These are phyloP conservation scores for Drosophila nr. perissopoda DNA, from an alignment of 2,888 invertebrate species.

Conservation along the genomic window DNA sequence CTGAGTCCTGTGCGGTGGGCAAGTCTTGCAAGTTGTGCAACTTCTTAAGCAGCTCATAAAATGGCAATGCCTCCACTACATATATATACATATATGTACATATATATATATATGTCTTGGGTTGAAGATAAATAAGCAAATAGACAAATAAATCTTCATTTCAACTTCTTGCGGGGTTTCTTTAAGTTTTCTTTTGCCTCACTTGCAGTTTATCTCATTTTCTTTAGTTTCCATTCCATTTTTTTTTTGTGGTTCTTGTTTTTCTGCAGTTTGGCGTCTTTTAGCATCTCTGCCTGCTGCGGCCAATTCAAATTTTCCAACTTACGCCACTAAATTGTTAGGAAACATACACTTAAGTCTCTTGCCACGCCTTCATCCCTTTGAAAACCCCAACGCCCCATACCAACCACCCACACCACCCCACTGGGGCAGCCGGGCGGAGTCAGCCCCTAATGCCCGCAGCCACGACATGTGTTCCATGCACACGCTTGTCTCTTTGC, in stretches of 20 bases:
- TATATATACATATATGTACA: not conserved
- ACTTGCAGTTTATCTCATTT: slow-evolving; percentile 24
- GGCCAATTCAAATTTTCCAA: slow-evolving; percentile 78
- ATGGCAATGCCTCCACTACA: slow-evolving; percentile 19
- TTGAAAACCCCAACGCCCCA: not conserved
- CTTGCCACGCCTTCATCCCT: slow-evolving; percentile 24
- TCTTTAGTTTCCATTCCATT: not conserved
- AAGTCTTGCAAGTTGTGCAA: slow-evolving; percentile 33
- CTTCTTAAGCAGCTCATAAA: slow-evolving; percentile 57
- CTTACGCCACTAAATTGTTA: slow-evolving; percentile 80
- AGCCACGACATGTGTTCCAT: slow-evolving; percentile 78
- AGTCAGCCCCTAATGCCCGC: slow-evolving; percentile 49
- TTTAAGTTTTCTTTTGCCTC: slow-evolving; percentile 57
- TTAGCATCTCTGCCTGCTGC: slow-evolving; percentile 41
- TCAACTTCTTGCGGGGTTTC: slow-evolving; percentile 71
- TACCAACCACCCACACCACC: not conserved
- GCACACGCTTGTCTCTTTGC: slow-evolving; percentile 64
- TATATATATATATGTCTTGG: slow-evolving; percentile 29
- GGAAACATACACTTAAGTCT: slow-evolving; percentile 81
- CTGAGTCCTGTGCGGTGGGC: slow-evolving; percentile 3
- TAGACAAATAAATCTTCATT: slow-evolving; percentile 81
- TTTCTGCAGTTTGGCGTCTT: slow-evolving; percentile 14
- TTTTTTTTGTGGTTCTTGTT: slow-evolving; percentile 3
- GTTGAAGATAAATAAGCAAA: slow-evolving; percentile 78
- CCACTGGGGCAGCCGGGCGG: not conserved